Evolutionary conservation across 1,140 invertebrate species (phyloP).

Genomic region (Choristoneura fumiferana): DNA sequence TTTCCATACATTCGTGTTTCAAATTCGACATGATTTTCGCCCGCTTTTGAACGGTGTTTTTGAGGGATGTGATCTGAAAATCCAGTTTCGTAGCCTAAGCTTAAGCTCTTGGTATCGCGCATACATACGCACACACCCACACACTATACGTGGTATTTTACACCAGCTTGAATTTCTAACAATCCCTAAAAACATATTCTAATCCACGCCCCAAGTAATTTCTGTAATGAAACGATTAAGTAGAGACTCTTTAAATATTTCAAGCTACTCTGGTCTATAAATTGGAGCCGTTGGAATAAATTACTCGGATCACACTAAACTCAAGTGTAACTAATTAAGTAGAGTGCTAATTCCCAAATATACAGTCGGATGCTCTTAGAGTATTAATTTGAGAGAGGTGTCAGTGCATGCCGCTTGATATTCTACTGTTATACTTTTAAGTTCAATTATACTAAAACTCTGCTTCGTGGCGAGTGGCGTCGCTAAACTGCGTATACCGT

Average conservation of each 20-base stretch:
- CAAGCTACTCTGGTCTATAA: conserved; percentile 10
- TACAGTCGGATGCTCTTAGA: conserved; percentile 14
- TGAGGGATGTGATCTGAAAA: too few relatives aligned
- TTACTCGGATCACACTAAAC: conserved; percentile 16
- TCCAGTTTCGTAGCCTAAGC: too few relatives aligned
- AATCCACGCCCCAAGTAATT: conserved; percentile 13
- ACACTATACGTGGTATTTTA: too few relatives aligned
- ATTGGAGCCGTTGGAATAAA: conserved; percentile 16
- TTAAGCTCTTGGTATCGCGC: too few relatives aligned
- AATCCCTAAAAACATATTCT: background rate
- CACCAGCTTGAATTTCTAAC: too few relatives aligned
- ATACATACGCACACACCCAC: too few relatives aligned
- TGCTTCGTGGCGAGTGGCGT: background rate
- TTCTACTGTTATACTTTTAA: conserved; percentile 9
- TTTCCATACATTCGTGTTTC: too few relatives aligned
- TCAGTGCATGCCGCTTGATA: conserved; percentile 14
- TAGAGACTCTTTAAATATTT: conserved; percentile 12
- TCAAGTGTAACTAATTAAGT: conserved; percentile 18
- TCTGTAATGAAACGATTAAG: conserved; percentile 10
- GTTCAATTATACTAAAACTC: conserved; percentile 11
- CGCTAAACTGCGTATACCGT: background rate
- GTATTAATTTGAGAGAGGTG: conserved; percentile 14
- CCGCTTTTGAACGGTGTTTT: too few relatives aligned
- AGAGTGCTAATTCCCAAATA: conserved; percentile 15
- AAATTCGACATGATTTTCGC: too few relatives aligned